Percentiles rank a stretch among this genome's conserved stretches.
These are phyloP conservation scores for Ctenomys sociabilis DNA, from an alignment of 2,113 vertebrate species.

Conservation along the genomic window DNA sequence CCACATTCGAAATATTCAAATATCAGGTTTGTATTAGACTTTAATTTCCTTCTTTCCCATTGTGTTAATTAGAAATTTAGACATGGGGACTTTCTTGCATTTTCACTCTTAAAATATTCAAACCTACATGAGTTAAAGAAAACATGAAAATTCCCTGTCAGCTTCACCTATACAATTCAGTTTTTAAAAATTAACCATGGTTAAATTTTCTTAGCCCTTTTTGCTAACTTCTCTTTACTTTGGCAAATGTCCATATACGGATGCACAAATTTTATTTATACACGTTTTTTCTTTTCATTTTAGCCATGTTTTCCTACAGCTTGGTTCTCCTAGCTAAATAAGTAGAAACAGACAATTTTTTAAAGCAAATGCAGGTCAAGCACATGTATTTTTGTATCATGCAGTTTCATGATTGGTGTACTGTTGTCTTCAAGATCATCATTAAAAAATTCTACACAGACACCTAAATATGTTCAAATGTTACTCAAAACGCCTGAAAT, in stretches of 20 bases:
- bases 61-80: not conserved
- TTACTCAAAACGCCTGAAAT: not conserved
- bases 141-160: not conserved
- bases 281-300: not conserved
- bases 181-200: not conserved
- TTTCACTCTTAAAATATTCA: not conserved
- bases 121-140: not conserved
- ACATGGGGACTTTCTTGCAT: not conserved
- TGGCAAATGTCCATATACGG: not conserved
- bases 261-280: not conserved
- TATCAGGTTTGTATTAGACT: not conserved
- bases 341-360: not conserved
- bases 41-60: not conserved
- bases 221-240: not conserved
- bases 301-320: not conserved
- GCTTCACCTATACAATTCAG: not conserved
- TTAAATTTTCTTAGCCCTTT: not conserved
- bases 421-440: not conserved
- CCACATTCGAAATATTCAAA: not conserved
- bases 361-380: not conserved
- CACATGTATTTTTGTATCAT: not conserved
- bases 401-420: not conserved
- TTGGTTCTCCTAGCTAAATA: not conserved
- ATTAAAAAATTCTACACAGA: not conserved
- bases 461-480: not conserved